Evolutionary conservation across 2,797 vertebrate species (phyloP), one percentile per base, ranked within the genome.

Genomic region (Nothura maculosa): DNA sequence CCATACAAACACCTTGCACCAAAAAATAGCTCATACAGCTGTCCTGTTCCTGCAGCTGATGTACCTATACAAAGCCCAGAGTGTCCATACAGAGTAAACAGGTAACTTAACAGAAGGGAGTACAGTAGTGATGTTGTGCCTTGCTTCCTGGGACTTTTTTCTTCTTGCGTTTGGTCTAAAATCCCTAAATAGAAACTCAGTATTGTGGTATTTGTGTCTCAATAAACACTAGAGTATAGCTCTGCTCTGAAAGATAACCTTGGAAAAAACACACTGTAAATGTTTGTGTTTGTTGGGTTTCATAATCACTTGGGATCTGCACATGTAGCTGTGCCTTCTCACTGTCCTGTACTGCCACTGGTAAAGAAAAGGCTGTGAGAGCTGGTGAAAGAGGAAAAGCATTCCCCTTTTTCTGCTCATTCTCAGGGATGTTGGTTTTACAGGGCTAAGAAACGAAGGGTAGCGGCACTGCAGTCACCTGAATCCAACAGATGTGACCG

Each of bases 401-500:
- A 58, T n/a, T 61, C 28, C 64, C 12, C 79, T 67, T 84, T 40
- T n/a, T 5, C 76, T 17, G 50, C n/a, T 74, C 14, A 38, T 28
- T 76, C 52, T 80, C 40, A 21, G 0, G 28, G 34, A n/a, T 78
- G 34, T 62, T 84, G 50, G 16, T 69, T 93, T 91, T 70, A 57
- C 68, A 54, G 42, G 69, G 50, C 40, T 72, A 81, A 62, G 52
- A 90, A 78, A 64, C 28, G 64, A 63, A 85, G 93, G 64, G 55
- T 77, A 87, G 62, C 85, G 78, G 84, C 95, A 55, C 96, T 95
- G 93, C 86, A 87, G 94, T 89, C 54, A 86, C 84, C 77, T 75
- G 72, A 93, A 96, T 79, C 86, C 92, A 92, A 66, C 78, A 69
- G 48, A 84, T 89, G 57, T 72, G 86, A 68, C 45, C 87, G 66